These are phyloP conservation scores for Machaerirhynchus nigripectus DNA, from an alignment of 2,113 vertebrate species.

Conservation along the genomic window DNA sequence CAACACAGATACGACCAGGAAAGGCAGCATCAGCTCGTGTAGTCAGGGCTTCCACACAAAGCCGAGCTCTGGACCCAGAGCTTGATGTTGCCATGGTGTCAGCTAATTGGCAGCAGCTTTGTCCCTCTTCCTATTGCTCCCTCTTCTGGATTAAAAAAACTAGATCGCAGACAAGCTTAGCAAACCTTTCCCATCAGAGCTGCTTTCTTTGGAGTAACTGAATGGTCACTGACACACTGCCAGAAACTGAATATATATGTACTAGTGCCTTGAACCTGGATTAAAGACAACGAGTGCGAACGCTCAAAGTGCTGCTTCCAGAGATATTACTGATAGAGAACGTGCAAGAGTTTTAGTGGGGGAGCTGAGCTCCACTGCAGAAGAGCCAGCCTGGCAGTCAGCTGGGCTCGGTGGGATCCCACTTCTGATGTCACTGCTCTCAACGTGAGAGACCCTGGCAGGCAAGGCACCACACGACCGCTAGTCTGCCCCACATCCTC, in stretches of 20 bases:
- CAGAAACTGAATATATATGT: neutral
- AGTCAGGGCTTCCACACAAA: neutral
- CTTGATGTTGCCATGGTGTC: neutral
- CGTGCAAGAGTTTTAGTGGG: accelerated
- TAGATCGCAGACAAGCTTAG: neutral
- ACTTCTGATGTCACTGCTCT: accelerated
- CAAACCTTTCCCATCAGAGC: neutral
- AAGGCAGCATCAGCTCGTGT: neutral
- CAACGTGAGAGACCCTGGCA: accelerated
- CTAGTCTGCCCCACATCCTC: neutral
- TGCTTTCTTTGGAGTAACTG: accelerated
- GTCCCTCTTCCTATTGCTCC: neutral
- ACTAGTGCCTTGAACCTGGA: neutral
- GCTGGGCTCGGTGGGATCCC: neutral
- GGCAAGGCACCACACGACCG: accelerated
- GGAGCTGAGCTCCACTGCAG: neutral
- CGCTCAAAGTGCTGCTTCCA: neutral
- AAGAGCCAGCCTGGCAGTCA: neutral
- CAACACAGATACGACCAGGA: neutral
- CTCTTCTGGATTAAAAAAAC: neutral
- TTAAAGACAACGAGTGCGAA: neutral
- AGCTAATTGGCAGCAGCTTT: neutral
- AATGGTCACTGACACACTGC: accelerated
- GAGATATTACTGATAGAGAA: neutral
- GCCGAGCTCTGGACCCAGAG: accelerated